Conservation (phyloP, 2,888 invertebrate species). For the Mellilla xanthometata region DNA sequence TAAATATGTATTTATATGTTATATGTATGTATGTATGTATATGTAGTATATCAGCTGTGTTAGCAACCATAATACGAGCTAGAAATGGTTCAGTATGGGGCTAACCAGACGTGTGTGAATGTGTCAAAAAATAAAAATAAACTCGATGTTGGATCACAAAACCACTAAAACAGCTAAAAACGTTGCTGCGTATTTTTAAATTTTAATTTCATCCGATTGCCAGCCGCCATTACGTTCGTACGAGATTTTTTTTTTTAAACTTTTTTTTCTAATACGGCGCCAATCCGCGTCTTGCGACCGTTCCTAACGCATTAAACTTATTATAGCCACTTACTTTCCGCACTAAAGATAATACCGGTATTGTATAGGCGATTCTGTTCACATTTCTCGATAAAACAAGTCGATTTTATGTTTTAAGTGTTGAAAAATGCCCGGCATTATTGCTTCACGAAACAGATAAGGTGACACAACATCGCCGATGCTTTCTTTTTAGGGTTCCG, state of each 20-base stretch:
- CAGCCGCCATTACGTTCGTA: conserved; percentile 48
- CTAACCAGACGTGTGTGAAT: no score
- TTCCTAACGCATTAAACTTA: conserved; percentile 63
- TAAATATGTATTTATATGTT: no score
- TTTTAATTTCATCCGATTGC: conserved; percentile 33
- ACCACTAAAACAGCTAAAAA: conserved; percentile 26
- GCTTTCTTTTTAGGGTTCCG: conserved; percentile 48
- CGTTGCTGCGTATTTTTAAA: conserved; percentile 24
- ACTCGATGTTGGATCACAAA: conserved; percentile 10
- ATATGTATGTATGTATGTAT: no score
- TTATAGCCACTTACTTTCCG: conserved; percentile 71
- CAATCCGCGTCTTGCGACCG: conserved; percentile 54
- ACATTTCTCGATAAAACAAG: conserved; percentile 67
- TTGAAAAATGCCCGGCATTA: conserved; percentile 63
- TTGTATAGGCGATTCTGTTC: conserved; percentile 69
- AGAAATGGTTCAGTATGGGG: no score
- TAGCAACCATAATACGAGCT: no score
- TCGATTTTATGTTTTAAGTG: conserved; percentile 70
- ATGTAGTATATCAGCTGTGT: no score
- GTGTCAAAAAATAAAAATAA: no score
- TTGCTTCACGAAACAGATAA: conserved; percentile 57
- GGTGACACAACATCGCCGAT: conserved; percentile 45
- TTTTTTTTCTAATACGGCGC: conserved; percentile 59
- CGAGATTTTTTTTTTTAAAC: conserved; percentile 35
- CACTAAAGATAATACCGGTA: conserved; percentile 72